Percentiles rank a stretch among this genome's conserved stretches.
phyloP scores from a whole-genome alignment of 2,113 vertebrate genomes.

The Pipra filicauda region DNA sequence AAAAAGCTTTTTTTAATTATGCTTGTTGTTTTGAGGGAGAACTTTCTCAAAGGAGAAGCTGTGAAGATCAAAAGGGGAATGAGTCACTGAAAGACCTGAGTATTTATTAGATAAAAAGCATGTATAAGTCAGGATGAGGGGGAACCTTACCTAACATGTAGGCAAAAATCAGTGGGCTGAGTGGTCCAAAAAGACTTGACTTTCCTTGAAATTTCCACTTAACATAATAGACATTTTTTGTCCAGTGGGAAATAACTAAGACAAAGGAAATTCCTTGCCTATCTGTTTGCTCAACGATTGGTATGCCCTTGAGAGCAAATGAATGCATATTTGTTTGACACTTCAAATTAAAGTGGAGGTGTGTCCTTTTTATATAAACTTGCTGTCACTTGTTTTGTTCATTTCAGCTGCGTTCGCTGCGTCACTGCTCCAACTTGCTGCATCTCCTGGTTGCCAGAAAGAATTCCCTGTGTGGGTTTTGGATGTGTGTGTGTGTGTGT shows the following conservation, averaged over 20 bases:
- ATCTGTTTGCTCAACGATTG: neutral
- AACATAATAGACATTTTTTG: constrained; percentile 11
- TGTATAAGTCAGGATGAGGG: neutral
- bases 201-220: neutral
- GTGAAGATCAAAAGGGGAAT: constrained; percentile 40
- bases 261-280: constrained; percentile 41
- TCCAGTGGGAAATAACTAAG: constrained; percentile 39
- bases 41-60: constrained; percentile 38
- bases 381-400: constrained; percentile 54
- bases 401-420: constrained; percentile 12
- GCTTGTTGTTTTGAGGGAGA: constrained; percentile 32
- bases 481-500: neutral
- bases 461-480: constrained; percentile 1
- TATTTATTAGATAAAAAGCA: constrained; percentile 41
- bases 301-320: constrained; percentile 41
- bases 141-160: neutral
- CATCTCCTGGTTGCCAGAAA: constrained; percentile 7
- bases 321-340: constrained; percentile 52
- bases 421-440: neutral
- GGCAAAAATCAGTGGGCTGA: neutral
- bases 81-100: constrained; percentile 12
- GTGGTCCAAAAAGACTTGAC: neutral
- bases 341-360: constrained; percentile 56
- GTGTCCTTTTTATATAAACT: constrained; percentile 45
- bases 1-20: neutral